Evolutionary conservation across 2,888 invertebrate genomes (phyloP), one percentile per base, ranked within the genome.

Genomic region (Tinea pellionella): DNA sequence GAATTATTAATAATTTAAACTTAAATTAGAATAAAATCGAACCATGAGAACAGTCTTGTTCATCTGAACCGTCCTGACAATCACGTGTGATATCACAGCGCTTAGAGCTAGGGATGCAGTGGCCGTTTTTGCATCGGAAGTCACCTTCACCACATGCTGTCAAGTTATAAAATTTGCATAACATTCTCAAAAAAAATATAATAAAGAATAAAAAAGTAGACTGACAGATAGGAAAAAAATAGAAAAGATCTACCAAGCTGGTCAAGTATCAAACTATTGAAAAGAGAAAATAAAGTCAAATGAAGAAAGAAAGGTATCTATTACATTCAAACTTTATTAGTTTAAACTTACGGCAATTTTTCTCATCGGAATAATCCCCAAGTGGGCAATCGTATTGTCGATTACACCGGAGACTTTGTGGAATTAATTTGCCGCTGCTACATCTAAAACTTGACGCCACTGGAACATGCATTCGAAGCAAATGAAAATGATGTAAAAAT

Each of bases 341-440:
- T 13, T 47, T 47, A 24, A 53, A 92, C 92, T 92, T 92, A 92
- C 92, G 90, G 89, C 94, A 94, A 73, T 90, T 89, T 68, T 89
- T 88, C 82, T 94, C 94, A 75, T 95, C 94, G 42, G 93, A 92
- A 73, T 90, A 88, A 86, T 95, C 94, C 62, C 77, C 82, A 41
- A 62, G 64, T 66, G 80, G 78, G 75, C 94, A 94, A 85, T 94
- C 93, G 67, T 89, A 88, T 61, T 79, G 80, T 59, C 89, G 88
- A 80, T 93, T 90, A 78, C 93, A 93, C 71, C 88, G 83, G 73
- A 83, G 80, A 66, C 75, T 74, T 65, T 80, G 74, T 37, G 88
- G 78, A 70, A 92, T 89, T 70, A 90, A 89, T 72, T 86, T 87
- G 68, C 92, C 91, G 70, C 83, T 88, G 68, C 89, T 89, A 87